Evolutionary conservation across 2,888 invertebrate species (phyloP).

Genomic region (Calameuta idolon): DNA sequence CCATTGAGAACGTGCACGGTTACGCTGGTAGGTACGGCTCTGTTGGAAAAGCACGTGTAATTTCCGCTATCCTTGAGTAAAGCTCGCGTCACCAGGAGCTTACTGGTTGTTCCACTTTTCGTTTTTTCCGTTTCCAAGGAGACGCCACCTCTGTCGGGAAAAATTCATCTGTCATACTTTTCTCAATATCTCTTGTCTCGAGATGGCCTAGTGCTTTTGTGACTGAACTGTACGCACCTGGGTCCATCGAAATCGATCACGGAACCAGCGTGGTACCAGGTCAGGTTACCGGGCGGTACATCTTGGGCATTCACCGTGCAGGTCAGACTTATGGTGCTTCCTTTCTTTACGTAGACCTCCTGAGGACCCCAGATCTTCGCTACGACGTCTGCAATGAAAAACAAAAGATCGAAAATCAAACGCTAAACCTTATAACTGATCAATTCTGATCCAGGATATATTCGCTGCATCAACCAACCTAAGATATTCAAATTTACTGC

Average conservation of each 20-base stretch:
- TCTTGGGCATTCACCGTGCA: constrained; percentile 71
- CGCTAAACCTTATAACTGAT: no score
- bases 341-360: constrained; percentile 69
- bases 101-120: constrained; percentile 82
- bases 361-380: constrained; percentile 68
- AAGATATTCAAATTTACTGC: constrained; percentile 82
- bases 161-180: not conserved
- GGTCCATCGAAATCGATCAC: constrained; percentile 85
- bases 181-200: no score
- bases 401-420: not conserved
- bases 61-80: constrained; percentile 86
- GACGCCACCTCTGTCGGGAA: constrained; percentile 78
- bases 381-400: constrained; percentile 65
- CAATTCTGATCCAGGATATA: not conserved
- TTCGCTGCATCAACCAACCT: constrained; percentile 70
- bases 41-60: constrained; percentile 89
- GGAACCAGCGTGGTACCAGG: constrained; percentile 86
- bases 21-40: constrained; percentile 70
- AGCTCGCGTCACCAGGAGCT: constrained; percentile 84
- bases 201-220: no score
- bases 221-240: constrained; percentile 41
- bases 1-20: constrained; percentile 60
- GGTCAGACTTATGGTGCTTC: constrained; percentile 69
- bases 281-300: constrained; percentile 77
- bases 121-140: constrained; percentile 87